A percentile compares a stretch with the other conserved stretches of the same genome.
phyloP scores from a whole-genome alignment of 2,797 vertebrate genomes.

The Xiphorhynchus erythropygius region DNA sequence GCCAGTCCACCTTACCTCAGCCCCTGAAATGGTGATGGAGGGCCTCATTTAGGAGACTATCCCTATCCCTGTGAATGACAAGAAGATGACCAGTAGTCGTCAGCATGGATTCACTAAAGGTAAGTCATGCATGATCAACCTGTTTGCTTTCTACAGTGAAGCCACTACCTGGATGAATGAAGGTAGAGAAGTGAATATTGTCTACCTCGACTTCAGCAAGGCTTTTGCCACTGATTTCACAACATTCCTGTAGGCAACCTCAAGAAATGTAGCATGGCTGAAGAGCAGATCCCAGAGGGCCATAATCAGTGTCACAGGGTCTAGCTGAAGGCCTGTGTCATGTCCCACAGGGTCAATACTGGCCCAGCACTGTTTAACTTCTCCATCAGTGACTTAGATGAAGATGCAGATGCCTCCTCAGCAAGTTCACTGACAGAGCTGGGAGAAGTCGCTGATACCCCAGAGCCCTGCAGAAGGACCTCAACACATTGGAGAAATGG shows the following conservation, averaged over 20 bases:
- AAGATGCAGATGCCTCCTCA: neutral
- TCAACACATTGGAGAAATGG: neutral
- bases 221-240: neutral
- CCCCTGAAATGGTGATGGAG: neutral
- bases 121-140: rapidly evolving
- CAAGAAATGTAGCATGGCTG: neutral
- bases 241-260: neutral
- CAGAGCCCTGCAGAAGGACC: neutral
- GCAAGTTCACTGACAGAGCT: neutral
- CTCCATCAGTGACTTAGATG: too few species aligned
- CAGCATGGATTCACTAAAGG: neutral
- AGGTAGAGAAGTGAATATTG: neutral
- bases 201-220: neutral
- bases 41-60: neutral
- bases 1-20: neutral
- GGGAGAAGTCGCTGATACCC: neutral
- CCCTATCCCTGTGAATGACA: neutral
- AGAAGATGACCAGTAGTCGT: neutral
- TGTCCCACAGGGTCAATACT: neutral
- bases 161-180: neutral
- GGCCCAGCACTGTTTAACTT: neutral
- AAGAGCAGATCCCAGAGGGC: neutral
- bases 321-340: neutral
- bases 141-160: neutral
- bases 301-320: neutral